A percentile compares a stretch with the other conserved stretches of the same genome.
Evolutionary conservation across 2,888 invertebrate species (phyloP).

Genomic region (Acholoe squamosa): DNA sequence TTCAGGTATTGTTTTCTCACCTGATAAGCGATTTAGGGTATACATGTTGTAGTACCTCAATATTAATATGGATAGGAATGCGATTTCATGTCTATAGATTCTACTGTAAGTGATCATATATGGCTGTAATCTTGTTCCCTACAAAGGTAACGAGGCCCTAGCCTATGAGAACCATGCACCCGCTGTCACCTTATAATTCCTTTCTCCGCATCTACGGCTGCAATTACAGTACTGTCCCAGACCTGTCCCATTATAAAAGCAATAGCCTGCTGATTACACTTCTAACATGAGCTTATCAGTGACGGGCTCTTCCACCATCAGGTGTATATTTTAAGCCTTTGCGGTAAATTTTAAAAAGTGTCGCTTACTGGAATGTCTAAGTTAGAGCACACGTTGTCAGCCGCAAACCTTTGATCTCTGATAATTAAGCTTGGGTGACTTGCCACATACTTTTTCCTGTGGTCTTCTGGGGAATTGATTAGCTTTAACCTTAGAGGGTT

Average conservation of each 20-base stretch:
- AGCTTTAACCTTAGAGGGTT: neutral
- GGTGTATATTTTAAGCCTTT: no score
- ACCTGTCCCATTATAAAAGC: no score
- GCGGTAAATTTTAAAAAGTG: no score
- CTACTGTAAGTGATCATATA: neutral
- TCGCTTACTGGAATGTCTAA: constrained; percentile 9
- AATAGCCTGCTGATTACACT: no score
- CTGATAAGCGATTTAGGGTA: neutral
- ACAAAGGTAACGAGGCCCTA: no score
- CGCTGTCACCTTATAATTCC: no score
- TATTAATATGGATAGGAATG: neutral
- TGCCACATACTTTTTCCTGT: neutral
- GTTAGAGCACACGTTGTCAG: constrained; percentile 2
- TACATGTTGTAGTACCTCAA: neutral
- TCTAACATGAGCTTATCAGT: no score
- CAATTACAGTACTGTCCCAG: no score
- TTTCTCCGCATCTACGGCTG: no score
- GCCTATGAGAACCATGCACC: no score
- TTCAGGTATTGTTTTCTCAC: neutral
- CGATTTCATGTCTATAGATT: neutral
- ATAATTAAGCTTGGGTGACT: constrained; percentile 44
- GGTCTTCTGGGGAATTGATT: neutral
- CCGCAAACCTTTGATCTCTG: constrained; percentile 11
- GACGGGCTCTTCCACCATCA: no score
- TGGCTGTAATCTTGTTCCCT: neutral